Base-by-base conservation (phyloP, 2,888 invertebrate species). In the Lasioglossum lativentre region DNA sequence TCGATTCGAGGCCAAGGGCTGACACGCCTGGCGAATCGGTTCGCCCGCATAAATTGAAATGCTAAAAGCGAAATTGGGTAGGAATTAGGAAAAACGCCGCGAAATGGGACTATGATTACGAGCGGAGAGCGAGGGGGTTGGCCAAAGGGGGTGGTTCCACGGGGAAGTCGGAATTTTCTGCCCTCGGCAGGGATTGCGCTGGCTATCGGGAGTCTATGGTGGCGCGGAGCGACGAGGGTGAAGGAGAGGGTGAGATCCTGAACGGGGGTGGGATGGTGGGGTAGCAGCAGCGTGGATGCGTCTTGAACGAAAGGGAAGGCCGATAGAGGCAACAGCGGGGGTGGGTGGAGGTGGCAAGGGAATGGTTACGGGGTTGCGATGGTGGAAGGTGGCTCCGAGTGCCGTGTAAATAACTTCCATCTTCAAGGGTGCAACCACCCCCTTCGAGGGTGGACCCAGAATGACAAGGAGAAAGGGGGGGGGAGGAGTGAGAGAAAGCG, bases 21-120 rank as follows among this genome's bases (percentile, higher is more conserved):
- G 87, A 78, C 86, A 86, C 85, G 86, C 87, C 90, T 88, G 91
- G 90, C 92, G 92, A 93, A 93, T 93, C 93, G 90, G 89, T 92
- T 90, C 86, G 89, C 91, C 91, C 88, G 90, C 91, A 93, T 93
- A 94, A 94, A 94, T 94, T 94, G 94, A 94, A 94, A 94, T 92
- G 94, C 92, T 94, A 93, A 94, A 93, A 94, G 94, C 93, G 94
- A 93, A 94, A 94, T 94, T 93, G 93, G 93, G 93, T 92, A 93
- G 93, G 91, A 94, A 94, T 94, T 94, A 92, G 93, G 93, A 92
- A 92, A 92, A 92, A 91, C 88, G 91, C 90, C 86, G 86, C 90
- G 92, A 92, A 92, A 92, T 92, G 92, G 92, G 88, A 88, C 83
- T 90, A 89, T 92, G 91, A 92, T 92, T 92, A 91, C 89, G 87